Evolutionary conservation across 2,797 vertebrate genomes (phyloP).

Genomic region (Oryzias dopingdopingensis): DNA sequence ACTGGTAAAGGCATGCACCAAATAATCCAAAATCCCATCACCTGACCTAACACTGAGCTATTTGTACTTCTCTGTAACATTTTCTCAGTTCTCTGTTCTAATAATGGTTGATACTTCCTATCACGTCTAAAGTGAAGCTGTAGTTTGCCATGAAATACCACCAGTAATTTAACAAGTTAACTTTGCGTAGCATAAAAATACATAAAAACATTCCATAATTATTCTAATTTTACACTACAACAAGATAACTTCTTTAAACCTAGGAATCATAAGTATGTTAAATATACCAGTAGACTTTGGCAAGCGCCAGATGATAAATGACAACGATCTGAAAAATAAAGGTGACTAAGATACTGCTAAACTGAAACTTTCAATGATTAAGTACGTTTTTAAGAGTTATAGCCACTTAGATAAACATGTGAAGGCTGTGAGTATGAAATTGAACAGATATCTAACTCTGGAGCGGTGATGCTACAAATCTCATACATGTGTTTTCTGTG

Average conservation of each 20-base stretch:
- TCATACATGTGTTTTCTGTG: no score
- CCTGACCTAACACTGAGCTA: background rate
- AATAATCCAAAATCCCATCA: slow-evolving; percentile 2
- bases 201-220: no score
- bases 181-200: background rate
- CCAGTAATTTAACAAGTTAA: background rate
- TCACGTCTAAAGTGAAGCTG: background rate
- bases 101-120: background rate
- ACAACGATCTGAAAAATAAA: no score
- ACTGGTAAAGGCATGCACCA: background rate
- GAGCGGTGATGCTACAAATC: background rate
- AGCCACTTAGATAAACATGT: no score
- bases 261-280: no score
- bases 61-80: slow-evolving; percentile 31
- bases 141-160: background rate
- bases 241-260: background rate
- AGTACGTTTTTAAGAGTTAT: no score
- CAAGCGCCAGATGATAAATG: no score
- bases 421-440: no score
- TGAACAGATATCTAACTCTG: background rate
- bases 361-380: no score
- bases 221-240: background rate
- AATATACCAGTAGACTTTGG: no score
- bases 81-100: slow-evolving; percentile 32
- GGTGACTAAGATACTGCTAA: no score